Evolutionary conservation across 2,888 invertebrate species (phyloP), one percentile per base, ranked within the genome.

Genomic region (Lithophane ornitopus): DNA sequence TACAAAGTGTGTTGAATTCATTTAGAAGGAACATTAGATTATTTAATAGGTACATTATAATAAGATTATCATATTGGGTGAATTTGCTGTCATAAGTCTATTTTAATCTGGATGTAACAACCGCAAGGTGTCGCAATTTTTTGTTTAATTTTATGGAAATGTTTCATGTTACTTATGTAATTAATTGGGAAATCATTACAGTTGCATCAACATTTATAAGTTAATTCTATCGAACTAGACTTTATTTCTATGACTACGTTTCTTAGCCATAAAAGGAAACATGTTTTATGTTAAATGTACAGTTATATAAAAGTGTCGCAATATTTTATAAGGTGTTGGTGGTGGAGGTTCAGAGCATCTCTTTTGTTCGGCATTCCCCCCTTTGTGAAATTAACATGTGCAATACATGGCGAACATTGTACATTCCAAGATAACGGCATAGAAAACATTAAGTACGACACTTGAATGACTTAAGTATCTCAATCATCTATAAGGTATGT

Each of bases 121-220:
- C 19, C 52, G 70, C n/a, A 69, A 52, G 39, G 52, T 76, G 59
- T 77, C 46, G 66, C 16, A 79, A 72, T 52, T 44, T 49, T 39
- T 75, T 65, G 49, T 70, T 73, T 26, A 44, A 62, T 68, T 71
- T 59, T 66, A 77, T 74, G 41, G n/a, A 81, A 81, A 74, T 75
- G 74, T 79, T 79, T 75, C 46, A 67, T 26, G 41, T 80, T 83
- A 19, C 59, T 34, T 16, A 80, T 74, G 78, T 75, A 77, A 85
- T 75, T 73, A 61, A 74, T 77, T 85, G 74, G 44, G 79, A 77
- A 82, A 85, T 74, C 63, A 62, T 70, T 63, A 70, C 46, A 75
- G 71, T 86, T 87, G 74, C 80, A 74, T 76, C 78, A 78, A 58
- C 52, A 71, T 74, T 44, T 28, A 58, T 39, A 69, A 74, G 34